Conservation (phyloP, 2,888 invertebrate species). For the Panorpa germanica region DNA sequence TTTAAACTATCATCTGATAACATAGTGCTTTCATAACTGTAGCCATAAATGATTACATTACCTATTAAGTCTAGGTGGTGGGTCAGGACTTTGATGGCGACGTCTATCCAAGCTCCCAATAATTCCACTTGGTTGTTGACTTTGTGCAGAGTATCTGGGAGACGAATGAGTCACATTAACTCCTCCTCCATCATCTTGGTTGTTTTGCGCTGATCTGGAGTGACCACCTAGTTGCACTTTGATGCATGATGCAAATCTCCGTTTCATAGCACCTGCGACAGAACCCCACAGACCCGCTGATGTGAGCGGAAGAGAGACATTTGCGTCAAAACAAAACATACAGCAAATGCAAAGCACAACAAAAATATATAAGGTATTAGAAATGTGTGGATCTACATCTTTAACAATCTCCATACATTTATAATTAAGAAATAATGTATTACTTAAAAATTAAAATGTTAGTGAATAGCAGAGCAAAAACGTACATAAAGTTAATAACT, state of each 20-base stretch:
- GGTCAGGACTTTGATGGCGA: slow-evolving; percentile 37
- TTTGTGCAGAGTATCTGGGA: slow-evolving; percentile 11
- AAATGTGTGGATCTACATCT: no score
- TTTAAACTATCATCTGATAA: slow-evolving; percentile 14
- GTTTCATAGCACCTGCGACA: slow-evolving; percentile 50
- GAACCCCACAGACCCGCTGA: slow-evolving; percentile 42
- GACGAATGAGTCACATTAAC: slow-evolving; percentile 22
- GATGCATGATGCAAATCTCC: slow-evolving; percentile 66
- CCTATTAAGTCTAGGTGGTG: slow-evolving; percentile 28
- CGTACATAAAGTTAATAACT: no score
- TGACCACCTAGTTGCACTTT: slow-evolving; percentile 61
- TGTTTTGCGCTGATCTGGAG: no score
- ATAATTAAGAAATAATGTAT: no score
- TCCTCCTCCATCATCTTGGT: no score
- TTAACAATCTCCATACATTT: no score
- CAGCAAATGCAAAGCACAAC: no score
- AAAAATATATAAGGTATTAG: no score
- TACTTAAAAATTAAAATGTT: no score
- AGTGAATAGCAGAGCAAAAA: no score
- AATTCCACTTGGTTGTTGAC: slow-evolving; percentile 17
- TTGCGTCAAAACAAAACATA: no score
- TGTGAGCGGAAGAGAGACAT: background rate
- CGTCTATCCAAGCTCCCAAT: slow-evolving; percentile 17
- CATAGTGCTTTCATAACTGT: no score
- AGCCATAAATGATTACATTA: background rate